Base-by-base conservation (phyloP, 1,140 invertebrate genomes). In the Drosophila yakuba region DNA sequence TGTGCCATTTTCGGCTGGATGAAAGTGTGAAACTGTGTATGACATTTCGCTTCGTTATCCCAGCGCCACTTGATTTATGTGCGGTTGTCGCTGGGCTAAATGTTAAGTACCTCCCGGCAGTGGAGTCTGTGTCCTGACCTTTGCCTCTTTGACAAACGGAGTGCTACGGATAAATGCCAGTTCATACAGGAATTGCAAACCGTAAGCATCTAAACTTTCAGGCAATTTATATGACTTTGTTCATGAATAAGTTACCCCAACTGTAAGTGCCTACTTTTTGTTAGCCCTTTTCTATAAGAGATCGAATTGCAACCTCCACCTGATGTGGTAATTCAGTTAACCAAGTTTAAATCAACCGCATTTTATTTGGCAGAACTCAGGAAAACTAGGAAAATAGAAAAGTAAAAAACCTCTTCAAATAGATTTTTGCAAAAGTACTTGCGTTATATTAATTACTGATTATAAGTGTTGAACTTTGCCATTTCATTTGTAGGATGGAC, bases 401-500 rank as follows among this genome's bases (percentile, higher is more conserved):
- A 4, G 23, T 3, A 25, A 25, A 25, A 25, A 5, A 25, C 0
- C 25, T 25, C 25, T 25, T 25, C 4, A 8, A 32, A 32, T 32
- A 32, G 0, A 32, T 32, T 32, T 10, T 32, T 25, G 4, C 23
- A 25, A 25, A 25, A 25, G 25, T 25, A 25, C 25, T 25, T 25
- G 25, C 25, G 25, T 25, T 4, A 4, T 32, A 2, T 32, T 32
- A 32, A 1, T 32, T 32, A 32, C 8, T 10, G 32, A 10, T 8
- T 32, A 32, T 0, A 32, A 32, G 1, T 32, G 3, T 4, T 25
- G 2, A 28, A n/a, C 14, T 7, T 48, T n/a, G 2, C 7, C 1
- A 10, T 32, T 51, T 63, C 54, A 25, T 14, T 66, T 74, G 2
- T 55, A 92, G 92, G 45, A 92, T 92, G 91, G 91, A 92, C 57